phyloP scores from a whole-genome alignment of 1,140 invertebrate species.

The Temnothorax curvispinosus region DNA sequence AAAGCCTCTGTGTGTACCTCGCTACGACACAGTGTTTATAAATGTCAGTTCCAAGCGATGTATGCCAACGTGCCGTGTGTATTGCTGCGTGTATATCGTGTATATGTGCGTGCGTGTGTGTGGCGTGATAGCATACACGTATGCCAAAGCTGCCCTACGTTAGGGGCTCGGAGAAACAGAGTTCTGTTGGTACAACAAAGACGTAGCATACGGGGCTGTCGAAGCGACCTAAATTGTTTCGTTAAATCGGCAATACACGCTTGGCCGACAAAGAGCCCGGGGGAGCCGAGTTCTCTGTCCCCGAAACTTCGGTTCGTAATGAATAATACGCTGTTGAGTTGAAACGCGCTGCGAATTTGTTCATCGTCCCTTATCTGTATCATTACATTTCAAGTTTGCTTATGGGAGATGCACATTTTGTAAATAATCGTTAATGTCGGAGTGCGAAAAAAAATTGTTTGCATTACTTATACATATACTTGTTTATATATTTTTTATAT shows the following conservation, averaged over 20 bases:
- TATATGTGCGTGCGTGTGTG: neutral
- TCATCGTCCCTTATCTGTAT: neutral
- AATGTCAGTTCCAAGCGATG: slow-evolving; percentile 71
- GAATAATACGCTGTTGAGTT: slow-evolving; percentile 1
- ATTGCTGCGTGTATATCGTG: neutral
- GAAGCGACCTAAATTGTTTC: slow-evolving; percentile 67
- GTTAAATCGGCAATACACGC: slow-evolving; percentile 65
- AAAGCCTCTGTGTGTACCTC: slow-evolving; percentile 62
- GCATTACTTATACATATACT: neutral
- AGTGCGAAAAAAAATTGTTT: neutral
- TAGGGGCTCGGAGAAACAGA: neutral
- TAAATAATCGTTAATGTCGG: neutral
- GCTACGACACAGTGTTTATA: slow-evolving; percentile 67
- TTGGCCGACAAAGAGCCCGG: slow-evolving; percentile 22
- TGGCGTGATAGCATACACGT: slow-evolving; percentile 14
- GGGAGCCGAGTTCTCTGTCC: neutral
- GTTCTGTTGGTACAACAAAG: slow-evolving; percentile 65
- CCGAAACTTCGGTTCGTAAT: slow-evolving; percentile 26
- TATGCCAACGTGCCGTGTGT: slow-evolving; percentile 61
- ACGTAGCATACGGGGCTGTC: slow-evolving; percentile 44
- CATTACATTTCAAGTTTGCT: neutral
- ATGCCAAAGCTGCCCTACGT: slow-evolving; percentile 1
- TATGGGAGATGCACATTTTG: neutral
- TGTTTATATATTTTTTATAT: neutral
- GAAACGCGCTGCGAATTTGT: neutral